Base-by-base conservation (phyloP, 2,888 invertebrate species). In the Octonoba sinensis region DNA sequence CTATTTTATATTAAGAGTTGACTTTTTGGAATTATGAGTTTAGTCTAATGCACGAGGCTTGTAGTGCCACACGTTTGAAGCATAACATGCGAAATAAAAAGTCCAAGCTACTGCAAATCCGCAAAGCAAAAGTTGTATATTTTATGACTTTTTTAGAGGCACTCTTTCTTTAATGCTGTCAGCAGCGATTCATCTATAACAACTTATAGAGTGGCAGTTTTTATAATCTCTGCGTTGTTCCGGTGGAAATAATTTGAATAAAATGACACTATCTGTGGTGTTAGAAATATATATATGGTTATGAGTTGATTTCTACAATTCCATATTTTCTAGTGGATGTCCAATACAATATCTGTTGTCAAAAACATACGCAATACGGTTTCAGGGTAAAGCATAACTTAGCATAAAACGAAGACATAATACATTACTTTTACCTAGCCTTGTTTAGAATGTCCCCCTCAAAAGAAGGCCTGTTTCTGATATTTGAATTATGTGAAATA, bases 351-450 rank as follows among this genome's bases (percentile, higher is more conserved):
- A 36, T 64, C 46, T 11, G 16, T 44, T 46, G 46, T 64, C 64
- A 64, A 18, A 44, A 27, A 64, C 64, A 46, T 64, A 36, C 18
- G 64, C 1, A 18, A 18, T 18, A 11, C 20, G 22, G 44, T 44
- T 64, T 44, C 18, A 16, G n/a, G 8, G 16, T 46, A 11, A n/a
- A 64, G 44, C 36, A 44, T 18, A 18, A n/a, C 18, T 64, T 18
- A 11, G 20, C 64, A 64, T 44, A 27, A 18, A 46, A 15, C 44
- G 27, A 64, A 44, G 44, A 64, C 16, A 15, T 59, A 18, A 54
- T 20, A 44, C 46, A 64, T 64, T 44, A 46, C 18, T 64, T 64
- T 64, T 46, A 46, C 46, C 46, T 46, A 64, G 20, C 11, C 36
- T 64, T n/a, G 18, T 64, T 46, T n/a, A 15, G 18, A 64, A 64